These are phyloP conservation scores for Cervus canadensis DNA, from an alignment of 2,113 vertebrate species.

Conservation along the genomic window DNA sequence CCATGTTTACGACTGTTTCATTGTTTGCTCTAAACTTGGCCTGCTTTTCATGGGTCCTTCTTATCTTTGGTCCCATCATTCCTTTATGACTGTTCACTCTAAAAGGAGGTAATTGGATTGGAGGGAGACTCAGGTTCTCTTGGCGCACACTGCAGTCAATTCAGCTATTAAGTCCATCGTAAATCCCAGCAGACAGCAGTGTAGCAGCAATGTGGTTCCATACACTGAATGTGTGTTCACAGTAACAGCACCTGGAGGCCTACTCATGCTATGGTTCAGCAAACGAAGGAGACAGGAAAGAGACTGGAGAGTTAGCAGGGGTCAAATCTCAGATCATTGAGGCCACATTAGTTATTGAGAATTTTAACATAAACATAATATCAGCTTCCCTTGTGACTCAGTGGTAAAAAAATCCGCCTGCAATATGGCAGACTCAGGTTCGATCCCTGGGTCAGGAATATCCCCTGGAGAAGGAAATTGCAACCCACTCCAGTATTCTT, in stretches of 20 bases:
- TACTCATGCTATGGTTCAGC: constrained; percentile 13
- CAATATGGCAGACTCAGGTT: not conserved
- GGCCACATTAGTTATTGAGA: not conserved
- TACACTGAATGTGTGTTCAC: not conserved
- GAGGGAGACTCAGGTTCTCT: not conserved
- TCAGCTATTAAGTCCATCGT: not conserved
- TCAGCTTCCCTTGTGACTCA: not conserved
- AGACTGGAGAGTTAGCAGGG: not conserved
- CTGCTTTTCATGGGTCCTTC: not conserved
- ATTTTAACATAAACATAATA: not conserved
- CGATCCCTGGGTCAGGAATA: not conserved
- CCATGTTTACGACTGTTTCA: not conserved
- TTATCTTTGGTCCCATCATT: not conserved
- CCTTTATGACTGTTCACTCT: not conserved
- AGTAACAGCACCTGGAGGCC: not conserved
- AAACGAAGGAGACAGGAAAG: constrained; percentile 51
- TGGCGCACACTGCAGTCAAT: not conserved
- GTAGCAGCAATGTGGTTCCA: not conserved
- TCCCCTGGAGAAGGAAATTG: not conserved
- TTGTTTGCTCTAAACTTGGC: not conserved
- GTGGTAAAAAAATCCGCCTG: not conserved
- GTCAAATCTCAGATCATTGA: not conserved
- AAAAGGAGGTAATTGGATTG: not conserved
- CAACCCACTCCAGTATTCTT: not conserved
- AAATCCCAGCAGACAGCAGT: not conserved